These are phyloP conservation scores for Tiliacea citrago DNA, from an alignment of 2,888 invertebrate species.

Conservation along the genomic window DNA sequence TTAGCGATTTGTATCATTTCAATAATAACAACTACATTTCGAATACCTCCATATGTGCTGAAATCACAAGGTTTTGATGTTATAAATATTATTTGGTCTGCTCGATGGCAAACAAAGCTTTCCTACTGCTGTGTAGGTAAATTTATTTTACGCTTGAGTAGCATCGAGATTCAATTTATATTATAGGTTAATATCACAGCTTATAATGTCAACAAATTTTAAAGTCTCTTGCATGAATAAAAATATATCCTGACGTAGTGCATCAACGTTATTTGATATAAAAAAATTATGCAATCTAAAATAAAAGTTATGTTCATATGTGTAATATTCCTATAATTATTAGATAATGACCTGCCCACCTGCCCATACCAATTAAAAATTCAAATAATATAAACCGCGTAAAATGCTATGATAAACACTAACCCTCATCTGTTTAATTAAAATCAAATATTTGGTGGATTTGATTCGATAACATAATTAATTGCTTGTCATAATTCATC, in stretches of 20 bases:
- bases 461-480: conserved; percentile 39
- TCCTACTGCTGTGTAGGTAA: neutral
- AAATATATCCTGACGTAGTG: neutral
- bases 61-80: neutral
- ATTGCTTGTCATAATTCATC: conserved; percentile 41
- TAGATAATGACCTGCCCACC: neutral
- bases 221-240: neutral
- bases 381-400: conserved; percentile 15
- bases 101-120: neutral
- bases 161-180: neutral
- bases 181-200: neutral
- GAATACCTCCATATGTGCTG: too few species aligned
- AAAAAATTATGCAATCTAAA: neutral
- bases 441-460: conserved; percentile 52
- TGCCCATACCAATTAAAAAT: conserved; percentile 24
- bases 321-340: neutral
- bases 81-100: neutral
- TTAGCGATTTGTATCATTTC: conserved; percentile 28
- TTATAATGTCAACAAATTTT: neutral
- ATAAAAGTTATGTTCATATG: neutral
- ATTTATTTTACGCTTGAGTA: neutral
- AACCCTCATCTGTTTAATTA: conserved; percentile 26
- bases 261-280: neutral
- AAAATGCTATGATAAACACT: conserved; percentile 35
- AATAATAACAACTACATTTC: conserved; percentile 1